Evolutionary conservation across 2,113 vertebrate genomes (phyloP).

Genomic region (Pseudopipra pipra): DNA sequence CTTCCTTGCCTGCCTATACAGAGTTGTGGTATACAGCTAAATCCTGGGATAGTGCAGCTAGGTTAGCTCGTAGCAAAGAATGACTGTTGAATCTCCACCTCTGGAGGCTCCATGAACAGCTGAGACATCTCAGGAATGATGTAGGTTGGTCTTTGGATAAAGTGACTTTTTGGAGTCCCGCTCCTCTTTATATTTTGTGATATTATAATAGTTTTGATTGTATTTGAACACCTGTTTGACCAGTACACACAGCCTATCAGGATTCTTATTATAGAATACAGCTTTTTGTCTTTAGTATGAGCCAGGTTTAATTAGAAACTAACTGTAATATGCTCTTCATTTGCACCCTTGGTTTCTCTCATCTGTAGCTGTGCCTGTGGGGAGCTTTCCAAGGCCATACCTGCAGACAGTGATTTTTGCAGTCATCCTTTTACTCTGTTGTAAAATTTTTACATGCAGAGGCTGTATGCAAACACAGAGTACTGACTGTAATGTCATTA

Average conservation of each 20-base stretch:
- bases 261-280: background rate
- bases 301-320: background rate
- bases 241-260: background rate
- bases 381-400: background rate
- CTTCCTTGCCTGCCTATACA: background rate
- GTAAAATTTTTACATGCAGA: background rate
- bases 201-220: background rate
- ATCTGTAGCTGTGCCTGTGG: background rate
- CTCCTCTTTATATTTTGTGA: background rate
- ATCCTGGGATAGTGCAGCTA: background rate
- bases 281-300: background rate
- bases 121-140: background rate
- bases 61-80: background rate
- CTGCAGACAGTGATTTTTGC: background rate
- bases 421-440: background rate
- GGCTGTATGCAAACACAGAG: background rate
- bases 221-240: background rate
- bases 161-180: background rate
- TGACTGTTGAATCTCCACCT: background rate
- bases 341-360: background rate
- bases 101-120: background rate
- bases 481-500: background rate
- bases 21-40: accelerated
- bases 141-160: background rate
- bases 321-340: background rate